Percentiles rank a stretch among this genome's conserved stretches.
Conservation (phyloP, 2,888 invertebrate genomes). For the Drosophila emarginata region DNA sequence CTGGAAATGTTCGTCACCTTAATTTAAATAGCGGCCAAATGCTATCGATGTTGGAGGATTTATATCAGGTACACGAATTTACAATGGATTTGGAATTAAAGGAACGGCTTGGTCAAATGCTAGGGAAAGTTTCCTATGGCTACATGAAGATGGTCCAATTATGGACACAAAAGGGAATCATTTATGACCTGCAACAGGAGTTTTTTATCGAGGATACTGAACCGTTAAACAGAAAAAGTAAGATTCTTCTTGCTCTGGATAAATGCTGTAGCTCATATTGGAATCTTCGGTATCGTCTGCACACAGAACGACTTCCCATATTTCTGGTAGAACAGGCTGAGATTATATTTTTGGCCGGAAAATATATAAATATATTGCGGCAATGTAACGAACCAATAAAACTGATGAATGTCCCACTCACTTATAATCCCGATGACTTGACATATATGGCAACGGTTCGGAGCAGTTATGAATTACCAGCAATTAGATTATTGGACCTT, state of each 20-base stretch:
- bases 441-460: constrained; percentile 30
- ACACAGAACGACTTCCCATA: constrained; percentile 39
- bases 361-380: constrained; percentile 57
- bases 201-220: constrained; percentile 61
- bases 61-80: constrained; percentile 24
- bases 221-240: constrained; percentile 35
- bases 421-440: constrained; percentile 31
- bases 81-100: constrained; percentile 12
- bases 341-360: constrained; percentile 53
- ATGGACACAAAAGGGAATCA: constrained; percentile 62
- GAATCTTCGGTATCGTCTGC: constrained; percentile 43
- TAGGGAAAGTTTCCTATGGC: constrained; percentile 31
- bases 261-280: constrained; percentile 58
- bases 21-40: constrained; percentile 41
- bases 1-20: constrained; percentile 25
- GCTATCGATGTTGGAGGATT: constrained; percentile 45
- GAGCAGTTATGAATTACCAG: constrained; percentile 53
- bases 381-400: constrained; percentile 56
- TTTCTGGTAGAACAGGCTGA: constrained; percentile 39
- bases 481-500: constrained; percentile 40
- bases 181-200: constrained; percentile 52
- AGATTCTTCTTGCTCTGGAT: constrained; percentile 47
- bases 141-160: constrained; percentile 65
- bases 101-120: constrained; percentile 17
- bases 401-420: constrained; percentile 46